Evolutionary conservation across 2,113 vertebrate genomes (phyloP).

Genomic region (Piprites chloris): DNA sequence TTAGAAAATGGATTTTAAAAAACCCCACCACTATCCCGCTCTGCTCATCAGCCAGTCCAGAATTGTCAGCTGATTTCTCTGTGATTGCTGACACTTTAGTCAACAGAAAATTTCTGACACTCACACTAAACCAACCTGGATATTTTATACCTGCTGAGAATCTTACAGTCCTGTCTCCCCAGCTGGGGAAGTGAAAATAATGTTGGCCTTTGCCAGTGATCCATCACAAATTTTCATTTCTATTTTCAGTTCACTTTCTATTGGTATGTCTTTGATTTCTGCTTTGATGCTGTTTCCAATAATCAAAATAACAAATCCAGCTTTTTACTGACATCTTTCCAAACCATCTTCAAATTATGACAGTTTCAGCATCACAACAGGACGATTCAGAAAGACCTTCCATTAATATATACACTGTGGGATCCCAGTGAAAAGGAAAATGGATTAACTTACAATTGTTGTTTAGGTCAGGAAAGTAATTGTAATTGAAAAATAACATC

Average conservation of each 20-base stretch:
- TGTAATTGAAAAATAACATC: not conserved
- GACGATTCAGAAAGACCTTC: not conserved
- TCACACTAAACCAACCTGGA: not conserved
- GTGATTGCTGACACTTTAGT: not conserved
- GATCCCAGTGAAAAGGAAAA: not conserved
- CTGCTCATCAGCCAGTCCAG: not conserved
- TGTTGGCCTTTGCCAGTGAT: constrained; percentile 22
- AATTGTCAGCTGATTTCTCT: not conserved
- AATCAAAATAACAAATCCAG: constrained; percentile 16
- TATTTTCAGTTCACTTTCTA: not conserved
- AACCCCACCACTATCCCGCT: not conserved
- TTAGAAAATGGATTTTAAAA: not conserved
- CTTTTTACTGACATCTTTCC: not conserved
- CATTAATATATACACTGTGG: not conserved
- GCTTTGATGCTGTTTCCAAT: constrained; percentile 25
- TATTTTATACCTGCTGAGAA: constrained; percentile 31
- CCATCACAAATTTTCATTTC: constrained; percentile 34
- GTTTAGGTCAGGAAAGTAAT: not conserved
- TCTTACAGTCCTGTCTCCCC: not conserved
- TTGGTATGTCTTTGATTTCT: constrained; percentile 1
- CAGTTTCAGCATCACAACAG: not conserved
- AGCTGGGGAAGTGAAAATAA: constrained; percentile 29
- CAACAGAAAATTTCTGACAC: constrained; percentile 12
- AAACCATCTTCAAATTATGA: not conserved
- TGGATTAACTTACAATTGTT: not conserved